Conservation (phyloP, 1,140 invertebrate species). For the Anastatus disparis region DNA sequence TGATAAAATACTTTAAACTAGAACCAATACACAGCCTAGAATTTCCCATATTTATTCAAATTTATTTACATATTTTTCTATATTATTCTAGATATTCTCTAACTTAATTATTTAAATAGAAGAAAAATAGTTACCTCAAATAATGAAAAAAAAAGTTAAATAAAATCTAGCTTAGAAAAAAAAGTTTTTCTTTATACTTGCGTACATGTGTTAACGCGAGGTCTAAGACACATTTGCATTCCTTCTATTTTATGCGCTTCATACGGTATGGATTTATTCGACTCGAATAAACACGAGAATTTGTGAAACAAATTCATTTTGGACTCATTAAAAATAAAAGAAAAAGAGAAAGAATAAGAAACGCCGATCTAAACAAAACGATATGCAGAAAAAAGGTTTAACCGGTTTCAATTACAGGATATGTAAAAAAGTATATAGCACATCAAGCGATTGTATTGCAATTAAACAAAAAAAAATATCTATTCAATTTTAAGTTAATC, state of each 20-base stretch:
- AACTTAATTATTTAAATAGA: neutral
- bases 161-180: too few species aligned
- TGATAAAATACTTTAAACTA: too few species aligned
- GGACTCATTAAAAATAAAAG: constrained; percentile 23
- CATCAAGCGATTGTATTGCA: too few species aligned
- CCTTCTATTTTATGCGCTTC: constrained; percentile 12
- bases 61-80: neutral
- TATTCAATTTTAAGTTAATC: too few species aligned
- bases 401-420: too few species aligned
- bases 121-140: neutral
- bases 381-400: too few species aligned
- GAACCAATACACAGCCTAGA: too few species aligned
- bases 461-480: too few species aligned
- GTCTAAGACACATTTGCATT: constrained; percentile 15
- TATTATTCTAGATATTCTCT: neutral
- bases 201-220: neutral
- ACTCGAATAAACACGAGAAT: constrained; percentile 2
- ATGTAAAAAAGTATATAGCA: too few species aligned
- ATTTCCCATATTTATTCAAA: neutral
- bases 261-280: constrained; percentile 6
- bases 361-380: too few species aligned
- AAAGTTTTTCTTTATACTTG: too few species aligned
- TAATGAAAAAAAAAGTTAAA: neutral
- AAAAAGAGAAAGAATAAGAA: too few species aligned
- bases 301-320: constrained; percentile 18